Conservation (phyloP, 2,888 invertebrate species). For the Calephelis perditalis region DNA sequence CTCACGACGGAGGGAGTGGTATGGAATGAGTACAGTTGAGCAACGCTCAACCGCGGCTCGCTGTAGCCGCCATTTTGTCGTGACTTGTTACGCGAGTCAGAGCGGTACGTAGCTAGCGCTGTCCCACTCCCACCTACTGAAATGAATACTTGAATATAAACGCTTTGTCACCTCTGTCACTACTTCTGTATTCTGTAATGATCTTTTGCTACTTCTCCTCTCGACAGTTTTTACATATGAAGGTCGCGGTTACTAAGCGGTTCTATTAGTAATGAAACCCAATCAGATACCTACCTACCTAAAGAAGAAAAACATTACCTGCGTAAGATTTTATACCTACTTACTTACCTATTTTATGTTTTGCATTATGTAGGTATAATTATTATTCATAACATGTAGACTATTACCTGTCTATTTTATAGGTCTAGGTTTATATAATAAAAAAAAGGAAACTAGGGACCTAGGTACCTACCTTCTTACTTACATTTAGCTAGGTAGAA, state of each 20-base stretch:
- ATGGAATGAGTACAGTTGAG: conserved; percentile 37
- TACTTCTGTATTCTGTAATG: conserved; percentile 13
- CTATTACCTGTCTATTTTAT: too few relatives aligned
- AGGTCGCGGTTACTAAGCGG: conserved; percentile 6
- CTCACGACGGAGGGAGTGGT: conserved; percentile 41
- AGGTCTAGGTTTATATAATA: too few relatives aligned
- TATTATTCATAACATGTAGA: too few relatives aligned
- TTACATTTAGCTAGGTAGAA: too few relatives aligned
- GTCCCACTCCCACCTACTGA: conserved; percentile 21
- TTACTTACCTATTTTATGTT: too few relatives aligned
- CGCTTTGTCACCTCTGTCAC: conserved; percentile 12
- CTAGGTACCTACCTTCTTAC: too few relatives aligned
- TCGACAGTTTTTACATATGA: background rate
- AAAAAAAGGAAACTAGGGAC: too few relatives aligned
- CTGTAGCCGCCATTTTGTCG: conserved; percentile 60
- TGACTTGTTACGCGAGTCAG: conserved; percentile 42
- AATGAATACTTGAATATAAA: conserved; percentile 16
- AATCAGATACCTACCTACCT: too few relatives aligned
- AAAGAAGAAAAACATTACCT: too few relatives aligned
- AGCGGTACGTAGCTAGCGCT: conserved; percentile 40
- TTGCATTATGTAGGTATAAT: too few relatives aligned
- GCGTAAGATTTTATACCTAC: too few relatives aligned
- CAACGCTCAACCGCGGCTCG: conserved; percentile 33
- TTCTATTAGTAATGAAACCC: too few relatives aligned
- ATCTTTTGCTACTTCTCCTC: conserved; percentile 10